Evolutionary conservation across 2,113 vertebrate genomes (phyloP).

Genomic region (Corvus moneduloides): DNA sequence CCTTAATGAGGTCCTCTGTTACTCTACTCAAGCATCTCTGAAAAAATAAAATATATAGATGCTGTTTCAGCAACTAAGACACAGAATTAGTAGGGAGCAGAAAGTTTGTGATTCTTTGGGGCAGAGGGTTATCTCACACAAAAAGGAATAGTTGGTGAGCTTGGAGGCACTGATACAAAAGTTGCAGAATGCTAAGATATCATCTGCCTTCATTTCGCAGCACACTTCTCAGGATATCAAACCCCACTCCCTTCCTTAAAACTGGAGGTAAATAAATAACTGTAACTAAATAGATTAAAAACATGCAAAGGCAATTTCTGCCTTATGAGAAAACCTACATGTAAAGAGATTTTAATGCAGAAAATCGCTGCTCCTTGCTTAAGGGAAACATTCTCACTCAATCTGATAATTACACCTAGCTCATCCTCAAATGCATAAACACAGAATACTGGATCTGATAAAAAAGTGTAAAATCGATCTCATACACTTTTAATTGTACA

Average conservation of each 20-base stretch:
- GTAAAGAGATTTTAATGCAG: not conserved
- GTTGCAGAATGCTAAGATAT: not conserved
- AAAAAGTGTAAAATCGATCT: not conserved
- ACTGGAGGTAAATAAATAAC: not conserved
- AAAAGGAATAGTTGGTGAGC: not conserved
- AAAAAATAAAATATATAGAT: constrained; percentile 44
- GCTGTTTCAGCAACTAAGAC: constrained; percentile 62
- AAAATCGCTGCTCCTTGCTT: not conserved
- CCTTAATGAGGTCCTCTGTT: constrained; percentile 71
- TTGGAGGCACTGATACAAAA: not conserved
- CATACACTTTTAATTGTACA: not conserved
- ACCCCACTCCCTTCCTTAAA: not conserved
- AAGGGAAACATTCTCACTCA: not conserved
- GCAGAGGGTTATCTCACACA: constrained; percentile 7
- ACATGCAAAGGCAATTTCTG: not conserved
- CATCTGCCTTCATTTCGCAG: not conserved
- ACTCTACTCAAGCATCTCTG: constrained; percentile 8
- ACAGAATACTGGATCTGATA: not conserved
- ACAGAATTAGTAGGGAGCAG: constrained; percentile 23
- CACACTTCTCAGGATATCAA: not conserved
- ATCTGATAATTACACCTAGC: not conserved
- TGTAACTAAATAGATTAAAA: not conserved
- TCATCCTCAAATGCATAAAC: not conserved
- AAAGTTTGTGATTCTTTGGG: constrained; percentile 38
- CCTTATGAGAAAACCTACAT: not conserved